Evolutionary conservation across 2,888 invertebrate species (phyloP), one percentile per base, ranked within the genome.

Genomic region (Pedicia rivosa): DNA sequence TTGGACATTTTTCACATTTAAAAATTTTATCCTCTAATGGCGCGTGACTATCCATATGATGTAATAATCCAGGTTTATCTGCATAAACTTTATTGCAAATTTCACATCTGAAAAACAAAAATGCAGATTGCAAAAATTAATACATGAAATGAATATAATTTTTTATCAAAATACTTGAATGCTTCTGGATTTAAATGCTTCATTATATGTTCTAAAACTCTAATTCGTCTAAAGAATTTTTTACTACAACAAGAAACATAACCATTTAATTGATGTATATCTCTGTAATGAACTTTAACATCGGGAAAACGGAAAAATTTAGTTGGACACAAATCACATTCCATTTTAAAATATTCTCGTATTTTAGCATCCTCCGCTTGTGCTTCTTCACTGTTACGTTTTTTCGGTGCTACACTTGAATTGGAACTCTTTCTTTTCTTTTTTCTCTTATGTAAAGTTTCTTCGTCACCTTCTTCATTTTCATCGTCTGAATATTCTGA

Each of bases 171-270:
- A 32, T 36, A 45, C 47, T 41, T 44, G 40, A 48, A 48, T 12
- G 43, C 16, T n/a, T 48, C 44, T 6, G 48, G 48, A 27, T 48
- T 39, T 16, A 40, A 43, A 30, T 48, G 48, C 42, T 45, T 43
- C 0, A 44, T 24, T n/a, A 48, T 43, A 29, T 48, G 48, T 24
- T 48, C 46, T 7, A 46, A 43, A 15, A 45, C 42, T 4, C 41
- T 40, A 9, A 36, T 7, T 4, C 42, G 38, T 27, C 41, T 43
- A 10, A 43, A 45, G 24, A 41, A 45, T 26, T 47, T 47, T 31
- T 38, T 44, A 2, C 40, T 45, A 9, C 48, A 48, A 20, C 48
- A 48, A 14, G 39, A 38, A 15, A 48, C 40, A 26, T 44, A 48
- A 9, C 48, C 48, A 2, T 46, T 42, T 15, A 47, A 40, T 8